Percentiles rank a stretch among this genome's conserved stretches.
These are phyloP conservation scores for Dinocampus coccinellae DNA, from an alignment of 2,888 invertebrate species.

Conservation along the genomic window DNA sequence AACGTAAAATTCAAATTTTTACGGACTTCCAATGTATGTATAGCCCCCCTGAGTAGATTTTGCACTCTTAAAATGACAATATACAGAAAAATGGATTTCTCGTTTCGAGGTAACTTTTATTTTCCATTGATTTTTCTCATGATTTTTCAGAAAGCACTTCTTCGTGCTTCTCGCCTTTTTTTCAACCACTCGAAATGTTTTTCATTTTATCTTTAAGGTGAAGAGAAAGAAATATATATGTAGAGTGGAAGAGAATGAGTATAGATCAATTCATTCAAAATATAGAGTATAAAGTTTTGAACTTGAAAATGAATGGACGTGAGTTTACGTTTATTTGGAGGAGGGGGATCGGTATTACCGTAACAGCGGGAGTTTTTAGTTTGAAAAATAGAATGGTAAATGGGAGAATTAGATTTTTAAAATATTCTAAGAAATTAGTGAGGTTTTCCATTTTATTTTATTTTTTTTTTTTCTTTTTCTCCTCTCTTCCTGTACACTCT, in stretches of 20 bases:
- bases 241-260: conserved; percentile 11
- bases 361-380: conserved; percentile 2
- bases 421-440: background rate
- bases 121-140: conserved; percentile 41
- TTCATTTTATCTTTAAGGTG: conserved; percentile 35
- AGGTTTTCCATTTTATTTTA: background rate
- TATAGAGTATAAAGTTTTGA: background rate
- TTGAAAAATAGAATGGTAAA: background rate
- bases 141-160: conserved; percentile 13
- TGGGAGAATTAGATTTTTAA: background rate
- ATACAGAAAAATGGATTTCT: conserved; percentile 27
- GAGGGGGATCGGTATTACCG: conserved; percentile 1
- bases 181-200: conserved; percentile 7
- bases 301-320: conserved; percentile 19
- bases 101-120: conserved; percentile 35
- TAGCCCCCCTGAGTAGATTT: conserved; percentile 28
- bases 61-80: conserved; percentile 31
- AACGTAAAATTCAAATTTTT: conserved; percentile 64
- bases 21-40: conserved; percentile 35
- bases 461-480: background rate
- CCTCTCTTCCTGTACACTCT: too few species aligned
- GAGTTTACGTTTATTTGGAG: conserved; percentile 7
- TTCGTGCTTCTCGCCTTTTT: background rate
- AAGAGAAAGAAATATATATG: conserved; percentile 1
- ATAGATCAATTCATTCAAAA: conserved; percentile 39